Conservation (phyloP, 1,140 invertebrate species). For the Bombus sylvicola region DNA sequence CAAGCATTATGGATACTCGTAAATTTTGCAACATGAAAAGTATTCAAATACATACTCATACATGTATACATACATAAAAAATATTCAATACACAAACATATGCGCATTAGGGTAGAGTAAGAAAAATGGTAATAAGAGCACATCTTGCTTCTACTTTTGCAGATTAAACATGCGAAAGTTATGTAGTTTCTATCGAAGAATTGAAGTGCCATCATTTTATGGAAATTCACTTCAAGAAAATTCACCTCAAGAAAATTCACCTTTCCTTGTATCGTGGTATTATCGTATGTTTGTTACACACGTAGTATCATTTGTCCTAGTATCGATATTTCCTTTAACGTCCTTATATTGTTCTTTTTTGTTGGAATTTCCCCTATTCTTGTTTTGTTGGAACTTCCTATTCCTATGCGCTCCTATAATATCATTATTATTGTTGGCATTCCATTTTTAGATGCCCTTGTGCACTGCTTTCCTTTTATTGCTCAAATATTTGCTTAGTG, state of each 20-base stretch:
- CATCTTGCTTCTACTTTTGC: no score
- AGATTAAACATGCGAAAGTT: no score
- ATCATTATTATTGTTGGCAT: neutral
- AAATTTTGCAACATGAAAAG: neutral
- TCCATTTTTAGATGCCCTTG: neutral
- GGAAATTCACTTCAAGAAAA: neutral
- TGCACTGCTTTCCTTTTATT: neutral
- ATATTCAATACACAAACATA: no score
- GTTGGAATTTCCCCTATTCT: neutral
- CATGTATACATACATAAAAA: neutral
- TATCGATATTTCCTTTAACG: neutral
- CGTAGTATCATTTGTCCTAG: no score
- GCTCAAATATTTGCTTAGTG: neutral
- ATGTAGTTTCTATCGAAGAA: no score
- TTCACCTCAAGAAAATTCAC: neutral
- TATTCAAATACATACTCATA: neutral
- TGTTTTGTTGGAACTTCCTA: neutral
- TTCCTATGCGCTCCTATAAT: neutral
- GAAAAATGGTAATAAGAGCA: no score
- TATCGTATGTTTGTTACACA: no score
- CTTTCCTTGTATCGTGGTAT: neutral
- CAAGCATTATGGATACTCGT: neutral
- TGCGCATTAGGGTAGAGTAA: no score
- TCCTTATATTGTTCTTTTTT: neutral
- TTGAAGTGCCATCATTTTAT: neutral